A percentile compares a stretch with the other conserved stretches of the same genome.
Evolutionary conservation across 2,888 invertebrate species (phyloP).

Genomic region (Trichopoda pennipes): DNA sequence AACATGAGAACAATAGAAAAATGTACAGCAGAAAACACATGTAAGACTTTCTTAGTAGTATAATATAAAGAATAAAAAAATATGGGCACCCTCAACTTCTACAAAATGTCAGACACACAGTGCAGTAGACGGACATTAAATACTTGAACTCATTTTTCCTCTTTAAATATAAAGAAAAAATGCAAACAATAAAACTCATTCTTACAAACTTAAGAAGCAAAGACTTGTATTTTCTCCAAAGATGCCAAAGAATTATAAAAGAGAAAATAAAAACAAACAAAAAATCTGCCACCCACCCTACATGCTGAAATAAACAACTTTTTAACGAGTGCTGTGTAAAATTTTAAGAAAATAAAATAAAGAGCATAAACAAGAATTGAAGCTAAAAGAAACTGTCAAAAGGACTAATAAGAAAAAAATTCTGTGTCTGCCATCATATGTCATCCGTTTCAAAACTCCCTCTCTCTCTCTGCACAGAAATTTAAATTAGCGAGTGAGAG

Average conservation of each 20-base stretch:
- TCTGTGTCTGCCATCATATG: neutral
- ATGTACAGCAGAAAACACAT: constrained; percentile 29
- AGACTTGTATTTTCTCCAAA: constrained; percentile 56
- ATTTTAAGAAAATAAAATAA: constrained; percentile 4
- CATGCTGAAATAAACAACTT: constrained; percentile 1
- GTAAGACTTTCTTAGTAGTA: constrained; percentile 9
- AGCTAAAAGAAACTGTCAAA: constrained; percentile 43
- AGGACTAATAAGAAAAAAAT: constrained; percentile 37
- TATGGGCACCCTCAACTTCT: constrained; percentile 30
- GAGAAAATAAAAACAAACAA: neutral
- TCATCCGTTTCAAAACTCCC: neutral
- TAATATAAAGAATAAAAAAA: constrained; percentile 8
- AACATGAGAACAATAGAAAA: constrained; percentile 16
- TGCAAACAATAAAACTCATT: constrained; percentile 23
- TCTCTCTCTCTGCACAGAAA: neutral
- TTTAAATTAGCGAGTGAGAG: neutral
- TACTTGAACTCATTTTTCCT: constrained; percentile 52
- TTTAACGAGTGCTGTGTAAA: neutral
- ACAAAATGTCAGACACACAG: neutral
- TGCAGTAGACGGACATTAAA: constrained; percentile 2
- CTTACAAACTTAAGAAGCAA: constrained; percentile 14
- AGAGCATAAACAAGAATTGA: neutral
- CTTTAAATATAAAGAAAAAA: constrained; percentile 24
- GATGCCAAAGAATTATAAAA: constrained; percentile 1
- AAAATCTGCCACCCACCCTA: neutral